Conservation (phyloP, 2,888 invertebrate genomes). For the Oxycera nigricornis region DNA sequence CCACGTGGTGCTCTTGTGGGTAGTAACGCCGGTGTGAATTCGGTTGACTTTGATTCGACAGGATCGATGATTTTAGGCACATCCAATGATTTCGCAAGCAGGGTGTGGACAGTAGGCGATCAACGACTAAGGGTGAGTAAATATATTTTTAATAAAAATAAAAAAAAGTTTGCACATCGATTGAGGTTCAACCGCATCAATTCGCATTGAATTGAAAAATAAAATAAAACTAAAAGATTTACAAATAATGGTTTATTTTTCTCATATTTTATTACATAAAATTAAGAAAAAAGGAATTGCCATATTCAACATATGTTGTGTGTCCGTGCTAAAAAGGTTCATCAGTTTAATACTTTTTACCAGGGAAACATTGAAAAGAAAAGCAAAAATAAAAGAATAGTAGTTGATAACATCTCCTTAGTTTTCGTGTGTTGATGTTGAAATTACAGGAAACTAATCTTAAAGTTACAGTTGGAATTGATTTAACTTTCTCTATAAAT, state of each 20-base stretch:
- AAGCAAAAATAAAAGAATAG: background rate
- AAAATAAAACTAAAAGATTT: conserved; percentile 19
- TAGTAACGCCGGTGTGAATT: conserved; percentile 95
- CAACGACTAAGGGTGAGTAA: conserved; percentile 85
- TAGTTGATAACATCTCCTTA: too few species aligned
- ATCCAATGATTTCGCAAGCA: conserved; percentile 95
- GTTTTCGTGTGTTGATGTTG: too few species aligned
- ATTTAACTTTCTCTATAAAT: conserved; percentile 25
- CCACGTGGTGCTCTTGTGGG: conserved; percentile 84
- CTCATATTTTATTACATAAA: conserved; percentile 36
- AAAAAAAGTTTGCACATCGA: background rate
- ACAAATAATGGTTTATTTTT: conserved; percentile 30
- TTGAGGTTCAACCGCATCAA: background rate
- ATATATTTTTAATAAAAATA: conserved; percentile 3
- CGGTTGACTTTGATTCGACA: conserved; percentile 93
- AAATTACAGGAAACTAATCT: too few species aligned
- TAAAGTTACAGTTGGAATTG: background rate
- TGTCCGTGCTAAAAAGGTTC: background rate
- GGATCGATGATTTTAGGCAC: conserved; percentile 88
- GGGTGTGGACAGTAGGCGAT: conserved; percentile 94
- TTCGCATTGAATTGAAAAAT: background rate
- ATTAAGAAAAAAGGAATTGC: conserved; percentile 20
- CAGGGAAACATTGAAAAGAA: background rate
- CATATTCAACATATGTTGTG: conserved; percentile 23
- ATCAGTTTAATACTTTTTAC: background rate